Evolutionary conservation across 2,113 vertebrate species (phyloP).

Genomic region (Ascaphus truei): DNA sequence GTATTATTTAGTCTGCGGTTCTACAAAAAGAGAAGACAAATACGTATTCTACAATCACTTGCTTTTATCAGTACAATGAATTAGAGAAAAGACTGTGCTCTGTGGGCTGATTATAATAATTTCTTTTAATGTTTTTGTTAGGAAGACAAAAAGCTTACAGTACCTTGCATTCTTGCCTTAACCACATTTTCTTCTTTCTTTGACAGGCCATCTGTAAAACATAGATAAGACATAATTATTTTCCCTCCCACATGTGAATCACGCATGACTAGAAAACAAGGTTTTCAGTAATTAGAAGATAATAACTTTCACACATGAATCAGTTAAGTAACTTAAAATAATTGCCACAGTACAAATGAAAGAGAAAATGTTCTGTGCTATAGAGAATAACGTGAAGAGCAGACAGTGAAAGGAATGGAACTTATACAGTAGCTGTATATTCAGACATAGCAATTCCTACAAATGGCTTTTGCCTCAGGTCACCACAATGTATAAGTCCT

Average conservation of each 20-base stretch:
- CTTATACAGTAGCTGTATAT: no score
- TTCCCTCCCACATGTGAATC: not conserved
- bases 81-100: no score
- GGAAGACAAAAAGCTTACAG: constrained; percentile 2
- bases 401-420: no score
- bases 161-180: constrained; percentile 14
- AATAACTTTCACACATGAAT: not conserved
- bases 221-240: constrained; percentile 7
- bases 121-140: not conserved
- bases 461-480: no score
- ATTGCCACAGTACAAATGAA: not conserved
- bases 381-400: no score
- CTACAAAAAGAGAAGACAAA: no score
- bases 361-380: no score
- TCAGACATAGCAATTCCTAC: no score
- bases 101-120: not conserved
- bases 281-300: not conserved
- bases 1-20: no score
- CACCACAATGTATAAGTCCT: no score
- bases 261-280: not conserved
- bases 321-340: not conserved
- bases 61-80: no score
- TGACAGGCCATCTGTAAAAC: constrained; percentile 14
- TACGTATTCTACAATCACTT: no score
- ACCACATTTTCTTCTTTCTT: constrained; percentile 8